A percentile compares a stretch with the other conserved stretches of the same genome.
Conservation (phyloP, 1,140 invertebrate species). For the Acyrthosiphon pisum region DNA sequence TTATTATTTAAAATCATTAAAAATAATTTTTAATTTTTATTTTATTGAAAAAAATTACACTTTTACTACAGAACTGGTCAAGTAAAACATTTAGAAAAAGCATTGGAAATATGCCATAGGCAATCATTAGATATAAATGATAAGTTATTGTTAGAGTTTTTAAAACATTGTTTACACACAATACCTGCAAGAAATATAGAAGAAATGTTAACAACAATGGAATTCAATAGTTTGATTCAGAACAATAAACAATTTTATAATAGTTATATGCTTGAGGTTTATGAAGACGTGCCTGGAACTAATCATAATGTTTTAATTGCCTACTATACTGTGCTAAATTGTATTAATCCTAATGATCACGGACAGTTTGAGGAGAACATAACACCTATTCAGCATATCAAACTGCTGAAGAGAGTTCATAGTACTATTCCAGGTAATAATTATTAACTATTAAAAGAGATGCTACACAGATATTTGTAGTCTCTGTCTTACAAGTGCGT, state of each 20-base stretch:
- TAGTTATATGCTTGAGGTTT: background rate
- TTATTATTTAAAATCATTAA: background rate
- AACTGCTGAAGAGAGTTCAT: conserved; percentile 49
- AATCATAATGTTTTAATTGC: conserved; percentile 52
- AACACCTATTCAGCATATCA: conserved; percentile 44
- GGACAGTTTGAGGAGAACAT: background rate
- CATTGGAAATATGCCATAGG: conserved; percentile 44
- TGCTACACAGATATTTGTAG: too few species aligned
- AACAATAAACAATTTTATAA: conserved; percentile 28
- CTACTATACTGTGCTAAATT: conserved; percentile 40
- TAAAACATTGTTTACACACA: conserved; percentile 26
- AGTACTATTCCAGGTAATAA: conserved; percentile 48
- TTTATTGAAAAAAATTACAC: background rate
- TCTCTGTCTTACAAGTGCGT: too few species aligned
- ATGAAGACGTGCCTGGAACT: conserved; percentile 29
- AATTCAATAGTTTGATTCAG: conserved; percentile 35
- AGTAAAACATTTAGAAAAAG: conserved; percentile 17
- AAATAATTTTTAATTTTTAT: background rate
- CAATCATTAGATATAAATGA: conserved; percentile 46
- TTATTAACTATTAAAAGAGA: background rate
- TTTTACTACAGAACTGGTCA: conserved; percentile 43
- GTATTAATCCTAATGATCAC: conserved; percentile 22
- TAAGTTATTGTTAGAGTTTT: conserved; percentile 15
- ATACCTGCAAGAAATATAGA: conserved; percentile 43
- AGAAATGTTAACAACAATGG: background rate